A percentile compares a stretch with the other conserved stretches of the same genome.
phyloP scores from a whole-genome alignment of 2,888 invertebrate species.

The Patella pellucida region DNA sequence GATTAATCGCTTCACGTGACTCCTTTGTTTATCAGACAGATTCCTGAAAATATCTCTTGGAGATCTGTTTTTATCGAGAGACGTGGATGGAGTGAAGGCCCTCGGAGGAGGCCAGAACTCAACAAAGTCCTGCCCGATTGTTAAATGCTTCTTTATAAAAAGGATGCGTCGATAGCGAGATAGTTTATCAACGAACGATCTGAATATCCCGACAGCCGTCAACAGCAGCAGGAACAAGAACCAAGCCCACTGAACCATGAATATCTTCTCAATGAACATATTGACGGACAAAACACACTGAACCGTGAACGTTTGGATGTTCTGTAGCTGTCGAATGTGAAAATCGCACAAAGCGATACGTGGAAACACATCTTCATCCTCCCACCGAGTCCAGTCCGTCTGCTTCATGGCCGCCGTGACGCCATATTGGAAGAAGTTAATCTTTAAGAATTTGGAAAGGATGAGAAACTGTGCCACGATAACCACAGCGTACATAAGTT shows the following conservation, averaged over 20 bases:
- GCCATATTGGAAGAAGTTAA: slow-evolving; percentile 50
- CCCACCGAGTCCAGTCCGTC: slow-evolving; percentile 40
- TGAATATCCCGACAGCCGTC: slow-evolving; percentile 23
- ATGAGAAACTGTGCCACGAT: slow-evolving; percentile 52
- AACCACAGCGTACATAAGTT: slow-evolving; percentile 47
- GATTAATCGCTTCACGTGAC: slow-evolving; percentile 35
- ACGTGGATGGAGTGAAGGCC: no score
- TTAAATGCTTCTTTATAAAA: slow-evolving; percentile 15
- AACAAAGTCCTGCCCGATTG: not conserved
- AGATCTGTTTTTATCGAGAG: no score
- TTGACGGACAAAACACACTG: slow-evolving; percentile 56
- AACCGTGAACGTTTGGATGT: slow-evolving; percentile 52
- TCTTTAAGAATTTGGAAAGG: slow-evolving; percentile 48
- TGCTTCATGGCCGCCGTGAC: slow-evolving; percentile 44
- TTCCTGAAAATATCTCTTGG: not conserved
- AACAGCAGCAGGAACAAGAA: slow-evolving; percentile 47
- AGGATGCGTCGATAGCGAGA: not conserved
- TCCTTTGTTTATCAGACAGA: slow-evolving; percentile 34
- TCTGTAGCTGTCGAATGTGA: slow-evolving; percentile 52
- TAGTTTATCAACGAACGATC: slow-evolving; percentile 10
- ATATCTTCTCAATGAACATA: slow-evolving; percentile 57
- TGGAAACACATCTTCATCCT: slow-evolving; percentile 49
- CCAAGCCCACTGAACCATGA: slow-evolving; percentile 55
- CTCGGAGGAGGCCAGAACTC: no score
- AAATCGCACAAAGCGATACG: slow-evolving; percentile 53